These are phyloP conservation scores for Reticulitermes lucifugus DNA, from an alignment of 2,888 invertebrate genomes.

Conservation along the genomic window DNA sequence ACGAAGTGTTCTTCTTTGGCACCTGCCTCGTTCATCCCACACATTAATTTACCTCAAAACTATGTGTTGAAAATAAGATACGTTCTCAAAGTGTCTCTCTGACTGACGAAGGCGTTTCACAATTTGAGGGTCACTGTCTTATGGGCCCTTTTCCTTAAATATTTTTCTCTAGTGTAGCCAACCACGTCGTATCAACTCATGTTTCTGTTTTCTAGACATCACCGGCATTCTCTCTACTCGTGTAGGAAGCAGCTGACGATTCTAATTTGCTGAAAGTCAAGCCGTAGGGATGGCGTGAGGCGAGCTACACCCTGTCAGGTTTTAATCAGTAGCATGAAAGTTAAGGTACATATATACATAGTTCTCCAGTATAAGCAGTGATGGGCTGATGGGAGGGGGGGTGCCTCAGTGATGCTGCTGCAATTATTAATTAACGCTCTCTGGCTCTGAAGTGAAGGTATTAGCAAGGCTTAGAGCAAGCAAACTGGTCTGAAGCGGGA, in stretches of 20 bases:
- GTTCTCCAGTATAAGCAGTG: background rate
- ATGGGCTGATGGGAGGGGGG: conserved; percentile 9
- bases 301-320: conserved; percentile 11
- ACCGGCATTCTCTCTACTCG: background rate
- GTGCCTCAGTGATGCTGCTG: conserved; percentile 28
- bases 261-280: conserved; percentile 35
- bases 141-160: too few relatives aligned
- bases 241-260: conserved; percentile 14
- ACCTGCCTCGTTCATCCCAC: too few relatives aligned
- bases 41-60: too few relatives aligned
- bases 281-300: background rate
- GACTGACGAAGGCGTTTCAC: too few relatives aligned
- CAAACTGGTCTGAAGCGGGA: background rate
- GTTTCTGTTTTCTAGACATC: background rate
- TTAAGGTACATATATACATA: conserved; percentile 24
- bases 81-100: too few relatives aligned
- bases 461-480: conserved; percentile 52
- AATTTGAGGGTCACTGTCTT: too few relatives aligned
- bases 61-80: too few relatives aligned
- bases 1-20: too few relatives aligned
- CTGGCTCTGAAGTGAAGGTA: conserved; percentile 51
- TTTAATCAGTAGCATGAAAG: conserved; percentile 36
- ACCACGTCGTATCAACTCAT: too few relatives aligned
- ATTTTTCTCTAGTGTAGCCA: too few relatives aligned
- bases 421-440: conserved; percentile 53